Percentiles rank a stretch among this genome's conserved stretches.
phyloP scores from a whole-genome alignment of 2,797 vertebrate species.

The Helarctos malayanus region DNA sequence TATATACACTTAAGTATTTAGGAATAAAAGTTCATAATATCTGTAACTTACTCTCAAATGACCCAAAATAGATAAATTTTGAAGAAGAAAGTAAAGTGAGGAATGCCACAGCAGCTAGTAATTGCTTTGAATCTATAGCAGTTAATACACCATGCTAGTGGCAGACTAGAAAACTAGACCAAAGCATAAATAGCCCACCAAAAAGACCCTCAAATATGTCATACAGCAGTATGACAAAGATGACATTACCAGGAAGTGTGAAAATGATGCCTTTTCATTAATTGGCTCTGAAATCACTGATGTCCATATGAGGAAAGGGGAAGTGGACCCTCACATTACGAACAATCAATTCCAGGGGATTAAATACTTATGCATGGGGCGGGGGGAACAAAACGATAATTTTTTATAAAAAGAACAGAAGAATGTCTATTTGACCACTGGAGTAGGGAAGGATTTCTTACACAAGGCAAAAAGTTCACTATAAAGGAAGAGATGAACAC shows the following conservation, averaged over 20 bases:
- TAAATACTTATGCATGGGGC: neutral
- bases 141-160: neutral
- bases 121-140: neutral
- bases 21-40: neutral
- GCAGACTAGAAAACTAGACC: neutral
- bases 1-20: slow-evolving; percentile 5
- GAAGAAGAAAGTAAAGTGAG: slow-evolving; percentile 44
- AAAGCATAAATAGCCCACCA: neutral
- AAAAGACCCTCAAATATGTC: neutral
- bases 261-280: neutral
- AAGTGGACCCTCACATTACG: neutral
- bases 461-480: neutral
- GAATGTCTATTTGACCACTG: neutral
- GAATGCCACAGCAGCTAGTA: neutral
- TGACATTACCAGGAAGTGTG: neutral
- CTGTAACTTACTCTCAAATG: slow-evolving; percentile 16
- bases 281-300: neutral
- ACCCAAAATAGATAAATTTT: neutral
- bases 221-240: neutral
- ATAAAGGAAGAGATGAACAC: neutral
- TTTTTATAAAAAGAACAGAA: neutral
- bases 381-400: neutral
- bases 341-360: neutral
- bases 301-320: neutral
- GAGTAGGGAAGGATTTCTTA: neutral